Base-by-base conservation (phyloP, 2,888 invertebrate species). In the Penaeus monodon region DNA sequence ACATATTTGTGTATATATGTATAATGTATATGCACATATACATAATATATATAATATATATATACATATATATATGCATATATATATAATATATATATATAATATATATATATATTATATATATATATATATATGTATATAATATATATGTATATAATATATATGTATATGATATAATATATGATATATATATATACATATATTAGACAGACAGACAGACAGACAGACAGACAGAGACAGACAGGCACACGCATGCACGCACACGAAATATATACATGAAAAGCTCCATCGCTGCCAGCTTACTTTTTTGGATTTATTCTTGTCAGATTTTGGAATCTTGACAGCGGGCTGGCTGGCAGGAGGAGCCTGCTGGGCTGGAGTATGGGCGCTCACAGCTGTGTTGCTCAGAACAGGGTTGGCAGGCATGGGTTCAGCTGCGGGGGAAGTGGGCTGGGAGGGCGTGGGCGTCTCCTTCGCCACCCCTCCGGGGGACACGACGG, bases 231-330 rank as follows among this genome's bases (percentile, higher is more conserved):
- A 63, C 14, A 70, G 1, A 70, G 2, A 22, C 29, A 70, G 1
- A 3, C 14, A 29, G 1, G n/a, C 29, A 24, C 14, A 24, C 29
- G 14, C 29, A 70, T 17, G n/a, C 14, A 8, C 27, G 14, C n/a
- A 70, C n/a, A 24, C 4, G n/a, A 70, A 70, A 22, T 70, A 24
- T 14, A 27, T 22, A 20, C 17, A 6, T 27, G 22, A 70, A 70
- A 29, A 70, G 27, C 70, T 70, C 10, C 3, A 29, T 24, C 17
- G n/a, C 14, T 68, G 27, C 0, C 14, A n/a, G n/a, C 84, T 20
- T 38, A 84, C 84, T 79, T 84, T 84, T 70, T 79, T 84, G 57
- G 33, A 66, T 49, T 84, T 84, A 57, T 79, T 79, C n/a, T 29
- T 78, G 29, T 84, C 57, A 57, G 22, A 33, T 82, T 49, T n/a